Percentiles rank a stretch among this genome's conserved stretches.
Evolutionary conservation across 64 coral and sea anemone species (phyloP).

Genomic region (Montipora sp.): DNA sequence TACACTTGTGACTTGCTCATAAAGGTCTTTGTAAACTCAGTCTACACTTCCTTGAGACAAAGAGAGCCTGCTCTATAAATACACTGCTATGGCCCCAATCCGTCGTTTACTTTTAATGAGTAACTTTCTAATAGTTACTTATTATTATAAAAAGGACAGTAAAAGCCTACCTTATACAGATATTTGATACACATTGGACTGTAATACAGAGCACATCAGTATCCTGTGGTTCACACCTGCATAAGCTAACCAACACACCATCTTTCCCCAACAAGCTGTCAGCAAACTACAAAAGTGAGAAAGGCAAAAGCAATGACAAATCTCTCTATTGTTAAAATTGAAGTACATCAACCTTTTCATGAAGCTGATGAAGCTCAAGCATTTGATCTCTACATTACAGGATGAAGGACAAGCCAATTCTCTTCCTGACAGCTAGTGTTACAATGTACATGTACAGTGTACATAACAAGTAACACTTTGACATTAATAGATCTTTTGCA

Average conservation of each 20-base stretch:
- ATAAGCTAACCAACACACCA: conserved; percentile 31
- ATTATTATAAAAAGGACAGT: not conserved
- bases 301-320: not conserved
- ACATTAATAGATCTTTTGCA: too few relatives aligned
- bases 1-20: too few relatives aligned
- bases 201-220: conserved; percentile 33
- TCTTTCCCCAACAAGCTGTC: conserved; percentile 26
- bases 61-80: too few relatives aligned
- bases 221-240: conserved; percentile 42
- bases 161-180: conserved; percentile 46
- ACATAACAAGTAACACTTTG: too few relatives aligned
- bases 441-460: too few relatives aligned
- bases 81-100: too few relatives aligned
- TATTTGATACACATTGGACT: conserved; percentile 58
- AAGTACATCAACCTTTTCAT: not conserved
- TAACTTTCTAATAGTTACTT: not conserved
- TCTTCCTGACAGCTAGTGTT: too few relatives aligned
- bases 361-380: too few relatives aligned
- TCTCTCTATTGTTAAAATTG: not conserved
- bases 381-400: too few relatives aligned
- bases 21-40: too few relatives aligned
- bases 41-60: too few relatives aligned
- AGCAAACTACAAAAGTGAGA: conserved; percentile 24
- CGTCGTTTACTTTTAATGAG: not conserved
- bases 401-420: too few relatives aligned